These are phyloP conservation scores for Falco peregrinus DNA, from an alignment of 2,797 vertebrate genomes.

Conservation along the genomic window DNA sequence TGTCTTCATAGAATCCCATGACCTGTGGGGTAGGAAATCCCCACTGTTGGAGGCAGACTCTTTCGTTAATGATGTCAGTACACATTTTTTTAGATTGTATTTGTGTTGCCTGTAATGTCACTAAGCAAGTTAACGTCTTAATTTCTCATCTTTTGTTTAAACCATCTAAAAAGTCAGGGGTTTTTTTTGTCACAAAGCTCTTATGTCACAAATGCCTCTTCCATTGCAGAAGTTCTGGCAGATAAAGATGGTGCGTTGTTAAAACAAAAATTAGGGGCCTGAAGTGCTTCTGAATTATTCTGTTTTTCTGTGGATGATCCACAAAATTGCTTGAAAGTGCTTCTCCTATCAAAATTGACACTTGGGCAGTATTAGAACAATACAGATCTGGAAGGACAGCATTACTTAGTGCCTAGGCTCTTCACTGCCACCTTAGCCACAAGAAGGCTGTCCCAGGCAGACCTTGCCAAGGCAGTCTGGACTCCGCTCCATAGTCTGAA, in stretches of 20 bases:
- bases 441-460: not conserved
- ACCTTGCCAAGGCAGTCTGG: not conserved
- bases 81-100: not conserved
- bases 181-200: not conserved
- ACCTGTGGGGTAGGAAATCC: constrained; percentile 39
- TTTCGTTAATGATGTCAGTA: not conserved
- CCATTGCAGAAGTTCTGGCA: not conserved
- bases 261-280: not conserved
- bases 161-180: not conserved
- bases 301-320: not conserved
- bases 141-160: not conserved
- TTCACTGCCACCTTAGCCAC: not conserved
- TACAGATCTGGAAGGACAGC: not conserved
- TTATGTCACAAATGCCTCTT: not conserved
- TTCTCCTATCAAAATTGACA: not conserved
- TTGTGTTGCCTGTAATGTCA: not conserved
- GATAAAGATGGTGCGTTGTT: not conserved
- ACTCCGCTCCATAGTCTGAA: not conserved
- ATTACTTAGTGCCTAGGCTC: not conserved
- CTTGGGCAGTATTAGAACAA: not conserved
- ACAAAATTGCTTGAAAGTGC: not conserved
- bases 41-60: not conserved
- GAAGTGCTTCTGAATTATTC: not conserved
- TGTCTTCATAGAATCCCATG: constrained; percentile 45
- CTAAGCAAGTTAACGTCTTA: not conserved